Conservation (phyloP, 2,888 invertebrate species). For the Xestia c-nigrum region DNA sequence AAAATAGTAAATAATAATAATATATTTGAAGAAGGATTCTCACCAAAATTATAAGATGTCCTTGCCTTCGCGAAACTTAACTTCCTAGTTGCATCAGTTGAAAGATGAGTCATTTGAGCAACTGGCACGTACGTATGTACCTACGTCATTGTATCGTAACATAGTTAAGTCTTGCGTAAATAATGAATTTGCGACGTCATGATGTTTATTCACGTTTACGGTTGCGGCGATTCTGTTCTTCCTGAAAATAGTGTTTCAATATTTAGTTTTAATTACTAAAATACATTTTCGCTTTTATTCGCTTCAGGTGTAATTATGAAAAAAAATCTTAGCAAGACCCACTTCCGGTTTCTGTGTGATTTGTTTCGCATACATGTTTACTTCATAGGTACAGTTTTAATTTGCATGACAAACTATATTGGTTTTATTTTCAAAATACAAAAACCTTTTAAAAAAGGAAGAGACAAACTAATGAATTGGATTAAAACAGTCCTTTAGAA, state of each 20-base stretch:
- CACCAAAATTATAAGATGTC: slow-evolving; percentile 55
- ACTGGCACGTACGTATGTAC: slow-evolving; percentile 33
- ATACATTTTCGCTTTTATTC: neutral
- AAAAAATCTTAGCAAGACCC: neutral
- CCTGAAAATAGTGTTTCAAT: slow-evolving; percentile 76
- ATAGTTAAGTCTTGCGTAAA: slow-evolving; percentile 61
- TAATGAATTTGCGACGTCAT: slow-evolving; percentile 42
- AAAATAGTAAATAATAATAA: slow-evolving; percentile 67
- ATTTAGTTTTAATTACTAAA: neutral
- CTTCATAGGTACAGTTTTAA: too few relatives aligned
- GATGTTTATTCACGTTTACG: slow-evolving; percentile 87
- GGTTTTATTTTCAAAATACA: neutral
- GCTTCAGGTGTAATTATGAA: neutral
- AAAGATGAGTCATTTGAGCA: slow-evolving; percentile 50
- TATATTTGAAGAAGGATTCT: slow-evolving; percentile 58
- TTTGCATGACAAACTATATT: neutral
- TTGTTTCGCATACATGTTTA: too few relatives aligned
- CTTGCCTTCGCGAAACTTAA: slow-evolving; percentile 58
- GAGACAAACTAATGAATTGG: neutral
- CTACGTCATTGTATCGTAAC: slow-evolving; percentile 49
- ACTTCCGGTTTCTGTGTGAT: too few relatives aligned
- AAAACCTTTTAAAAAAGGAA: neutral
- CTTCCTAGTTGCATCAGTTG: slow-evolving; percentile 50
- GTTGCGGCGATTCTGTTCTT: slow-evolving; percentile 86
- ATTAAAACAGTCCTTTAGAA: neutral